phyloP scores from a whole-genome alignment of 2,797 vertebrate genomes.

The Dendrocincla fuliginosa region DNA sequence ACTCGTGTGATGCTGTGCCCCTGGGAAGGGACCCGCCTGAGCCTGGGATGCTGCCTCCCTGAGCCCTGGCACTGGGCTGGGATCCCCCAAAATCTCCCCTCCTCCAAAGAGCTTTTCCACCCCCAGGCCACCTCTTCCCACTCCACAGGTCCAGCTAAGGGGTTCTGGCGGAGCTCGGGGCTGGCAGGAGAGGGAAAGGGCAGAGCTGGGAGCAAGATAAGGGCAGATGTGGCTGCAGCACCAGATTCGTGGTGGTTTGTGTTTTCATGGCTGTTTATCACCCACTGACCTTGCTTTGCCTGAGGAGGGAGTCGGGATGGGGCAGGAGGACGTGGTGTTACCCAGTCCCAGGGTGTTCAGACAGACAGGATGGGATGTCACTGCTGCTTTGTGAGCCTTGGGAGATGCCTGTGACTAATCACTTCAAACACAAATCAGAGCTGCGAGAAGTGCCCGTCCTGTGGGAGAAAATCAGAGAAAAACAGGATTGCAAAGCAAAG shows the following conservation, averaged over 20 bases:
- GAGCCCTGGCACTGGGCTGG: accelerated
- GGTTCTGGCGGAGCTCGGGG: accelerated
- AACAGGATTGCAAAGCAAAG: neutral
- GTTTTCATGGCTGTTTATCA: neutral
- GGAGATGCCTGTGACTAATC: neutral
- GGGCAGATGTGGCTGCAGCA: neutral
- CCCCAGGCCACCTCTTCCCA: accelerated
- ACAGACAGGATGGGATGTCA: neutral
- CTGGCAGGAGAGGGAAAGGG: neutral
- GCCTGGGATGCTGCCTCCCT: neutral
- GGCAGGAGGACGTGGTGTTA: neutral
- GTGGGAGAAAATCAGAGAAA: neutral
- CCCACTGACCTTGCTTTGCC: neutral
- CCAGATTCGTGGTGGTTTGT: neutral
- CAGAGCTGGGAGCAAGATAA: neutral
- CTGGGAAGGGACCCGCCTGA: accelerated
- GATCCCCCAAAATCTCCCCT: accelerated
- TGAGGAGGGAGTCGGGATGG: accelerated
- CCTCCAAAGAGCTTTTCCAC: neutral
- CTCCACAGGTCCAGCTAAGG: neutral
- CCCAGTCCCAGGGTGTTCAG: neutral
- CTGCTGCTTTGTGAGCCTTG: neutral
- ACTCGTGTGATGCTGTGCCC: neutral
- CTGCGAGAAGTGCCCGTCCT: accelerated
- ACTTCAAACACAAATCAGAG: neutral